phyloP scores from a whole-genome alignment of 2,113 vertebrate genomes.

The Megaptera novaeangliae region DNA sequence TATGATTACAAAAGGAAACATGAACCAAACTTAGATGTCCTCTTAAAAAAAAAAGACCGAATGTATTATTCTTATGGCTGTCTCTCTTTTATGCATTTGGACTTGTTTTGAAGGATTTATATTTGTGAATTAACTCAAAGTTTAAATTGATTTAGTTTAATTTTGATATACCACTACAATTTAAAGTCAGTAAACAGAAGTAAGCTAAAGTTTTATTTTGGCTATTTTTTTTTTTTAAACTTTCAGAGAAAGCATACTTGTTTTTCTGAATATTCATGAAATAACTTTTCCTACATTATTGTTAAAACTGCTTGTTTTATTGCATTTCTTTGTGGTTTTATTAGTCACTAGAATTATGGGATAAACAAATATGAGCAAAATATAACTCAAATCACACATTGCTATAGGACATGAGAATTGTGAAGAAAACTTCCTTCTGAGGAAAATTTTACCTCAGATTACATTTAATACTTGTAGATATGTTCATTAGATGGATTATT shows the following conservation, averaged over 20 bases:
- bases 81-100: not conserved
- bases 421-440: not conserved
- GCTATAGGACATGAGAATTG: not conserved
- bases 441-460: not conserved
- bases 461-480: not conserved
- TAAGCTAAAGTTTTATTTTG: not conserved
- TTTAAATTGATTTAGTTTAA: not conserved
- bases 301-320: not conserved
- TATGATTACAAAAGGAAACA: not conserved
- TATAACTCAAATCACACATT: not conserved
- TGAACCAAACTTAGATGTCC: not conserved
- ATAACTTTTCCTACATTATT: not conserved
- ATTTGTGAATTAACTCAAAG: not conserved
- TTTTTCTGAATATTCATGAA: slow-evolving; percentile 1
- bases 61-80: not conserved
- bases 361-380: not conserved
- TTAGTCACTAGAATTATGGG: not conserved
- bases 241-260: slow-evolving; percentile 20
- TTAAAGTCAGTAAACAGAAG: not conserved
- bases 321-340: not conserved
- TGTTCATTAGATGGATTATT: not conserved
- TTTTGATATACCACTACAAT: not conserved
- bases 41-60: not conserved
- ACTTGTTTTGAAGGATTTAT: not conserved
- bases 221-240: not conserved